phyloP scores from a whole-genome alignment of 2,797 vertebrate species.

The Austrolebias charrua region DNA sequence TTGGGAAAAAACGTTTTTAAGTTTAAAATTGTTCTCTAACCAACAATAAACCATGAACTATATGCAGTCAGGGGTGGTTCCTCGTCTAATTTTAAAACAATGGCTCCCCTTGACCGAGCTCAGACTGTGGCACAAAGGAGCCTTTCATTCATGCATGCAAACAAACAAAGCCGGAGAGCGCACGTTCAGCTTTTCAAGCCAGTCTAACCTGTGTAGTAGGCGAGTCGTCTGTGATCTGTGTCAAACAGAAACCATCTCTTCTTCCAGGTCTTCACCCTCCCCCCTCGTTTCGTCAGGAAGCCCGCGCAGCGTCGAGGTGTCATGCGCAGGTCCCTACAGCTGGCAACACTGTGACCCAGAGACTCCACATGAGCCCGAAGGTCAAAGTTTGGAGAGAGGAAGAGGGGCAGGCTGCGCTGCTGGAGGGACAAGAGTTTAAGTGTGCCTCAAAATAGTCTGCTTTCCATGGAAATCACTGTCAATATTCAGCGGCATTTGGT shows the following conservation, averaged over 20 bases:
- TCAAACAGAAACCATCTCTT: slow-evolving; percentile 93
- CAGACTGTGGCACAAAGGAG: slow-evolving; percentile 9
- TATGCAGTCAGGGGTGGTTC: fast-evolving
- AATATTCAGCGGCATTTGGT: neutral
- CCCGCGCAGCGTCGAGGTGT: slow-evolving; percentile 82
- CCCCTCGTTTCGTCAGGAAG: slow-evolving; percentile 89
- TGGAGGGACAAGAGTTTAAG: slow-evolving; percentile 22
- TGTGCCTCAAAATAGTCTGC: neutral
- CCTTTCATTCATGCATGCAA: slow-evolving; percentile 22
- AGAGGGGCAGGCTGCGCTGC: slow-evolving; percentile 67
- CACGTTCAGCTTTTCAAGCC: slow-evolving; percentile 22
- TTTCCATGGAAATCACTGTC: slow-evolving; percentile 11
- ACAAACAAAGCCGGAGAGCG: slow-evolving; percentile 28
- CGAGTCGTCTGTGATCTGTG: slow-evolving; percentile 84
- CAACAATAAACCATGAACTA: neutral
- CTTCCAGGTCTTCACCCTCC: slow-evolving; percentile 91
- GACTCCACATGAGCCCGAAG: slow-evolving; percentile 86
- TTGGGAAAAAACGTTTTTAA: neutral
- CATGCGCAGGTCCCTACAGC: slow-evolving; percentile 80
- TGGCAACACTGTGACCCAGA: slow-evolving; percentile 84
- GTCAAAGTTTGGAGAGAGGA: slow-evolving; percentile 80
- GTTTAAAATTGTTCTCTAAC: neutral
- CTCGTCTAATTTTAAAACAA: slow-evolving; percentile 7
- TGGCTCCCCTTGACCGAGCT: slow-evolving; percentile 1
- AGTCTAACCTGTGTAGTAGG: slow-evolving; percentile 87